Evolutionary conservation across 2,888 invertebrate genomes (phyloP), one percentile per base, ranked within the genome.

Genomic region (Chironomus tentans): DNA sequence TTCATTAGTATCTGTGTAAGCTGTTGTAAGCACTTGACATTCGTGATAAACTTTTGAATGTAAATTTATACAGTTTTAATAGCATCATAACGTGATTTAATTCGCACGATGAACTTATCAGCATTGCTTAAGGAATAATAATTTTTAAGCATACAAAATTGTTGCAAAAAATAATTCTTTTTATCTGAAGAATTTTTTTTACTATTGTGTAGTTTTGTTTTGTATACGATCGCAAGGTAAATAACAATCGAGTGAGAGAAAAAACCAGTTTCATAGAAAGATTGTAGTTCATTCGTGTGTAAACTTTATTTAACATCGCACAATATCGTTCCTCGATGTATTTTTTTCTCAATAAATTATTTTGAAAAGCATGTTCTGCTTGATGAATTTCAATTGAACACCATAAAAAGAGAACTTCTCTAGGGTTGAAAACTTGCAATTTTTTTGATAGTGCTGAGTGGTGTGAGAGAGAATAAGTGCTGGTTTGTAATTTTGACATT

Each of bases 261-360:
- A 65, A 65, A 65, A 65, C 65, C 65, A 65, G 65, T 65, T 65
- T 65, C 10, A 21, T 65, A 65, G 65, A 65, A 65, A 65, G 22
- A 13, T 24, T 65, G 65, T 65, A 65, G 22, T 65, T 24, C 24
- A 65, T 65, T 65, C 65, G 65, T 65, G 65, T 65, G 22, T 65
- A 65, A 65, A 65, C 24, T 65, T 13, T 12, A 22, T 22, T 65
- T 22, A 21, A 65, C 65, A 65, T 65, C 65, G 65, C n/a, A 65
- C 65, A 65, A 65, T 65, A 65, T 65, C 65, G 21, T 65, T 65
- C 65, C 24, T 21, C 21, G 12, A 24, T 21, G 21, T 65, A 13
- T 65, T 65, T 21, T 24, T 65, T 22, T 65, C 65, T 65, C 65
- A 13, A n/a, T 56, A n/a, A 15, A n/a, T 56, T 15, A 56, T 18